Conservation (phyloP, 30 jellyfish, hydroid and myxozoan genomes). For the Cassiopea andromeda region DNA sequence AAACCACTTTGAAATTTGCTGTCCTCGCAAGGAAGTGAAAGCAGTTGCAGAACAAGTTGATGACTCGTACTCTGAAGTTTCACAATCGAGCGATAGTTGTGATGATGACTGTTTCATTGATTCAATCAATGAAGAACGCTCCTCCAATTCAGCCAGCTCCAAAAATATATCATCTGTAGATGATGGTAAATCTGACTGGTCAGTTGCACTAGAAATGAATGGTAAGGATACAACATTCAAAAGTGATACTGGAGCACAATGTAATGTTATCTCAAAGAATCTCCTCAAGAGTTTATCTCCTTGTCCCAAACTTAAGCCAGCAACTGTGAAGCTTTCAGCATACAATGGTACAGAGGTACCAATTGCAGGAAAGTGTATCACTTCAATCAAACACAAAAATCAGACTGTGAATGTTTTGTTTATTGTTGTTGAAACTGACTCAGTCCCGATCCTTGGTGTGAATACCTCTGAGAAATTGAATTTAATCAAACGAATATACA, state of each 20-base stretch:
- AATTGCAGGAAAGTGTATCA: constrained; percentile 54
- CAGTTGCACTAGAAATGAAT: too few species aligned
- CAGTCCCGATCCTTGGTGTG: constrained; percentile 67
- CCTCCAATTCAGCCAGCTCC: constrained; percentile 38
- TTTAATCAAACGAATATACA: constrained; percentile 50
- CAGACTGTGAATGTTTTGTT: constrained; percentile 14
- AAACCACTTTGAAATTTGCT: too few species aligned
- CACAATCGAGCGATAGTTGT: too few species aligned
- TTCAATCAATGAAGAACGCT: too few species aligned
- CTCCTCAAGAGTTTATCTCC: constrained; percentile 35
- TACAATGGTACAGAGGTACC: constrained; percentile 23
- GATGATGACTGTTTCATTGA: too few species aligned
- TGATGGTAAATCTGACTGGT: too few species aligned
- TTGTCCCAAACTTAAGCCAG: constrained; percentile 55
- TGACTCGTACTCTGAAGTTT: too few species aligned
- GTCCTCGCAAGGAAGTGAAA: too few species aligned
- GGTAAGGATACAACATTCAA: constrained; percentile 28
- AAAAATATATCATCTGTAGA: constrained; percentile 8
- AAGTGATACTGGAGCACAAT: constrained; percentile 69
- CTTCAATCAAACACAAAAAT: constrained; percentile 31
- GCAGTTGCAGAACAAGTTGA: too few species aligned
- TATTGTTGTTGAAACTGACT: constrained; percentile 48
- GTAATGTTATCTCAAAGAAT: constrained; percentile 26
- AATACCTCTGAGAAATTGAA: constrained; percentile 41
- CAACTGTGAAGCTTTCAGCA: constrained; percentile 52